A percentile compares a stretch with the other conserved stretches of the same genome.
Conservation (phyloP, 2,797 vertebrate genomes). For the Esox masquinongy region DNA sequence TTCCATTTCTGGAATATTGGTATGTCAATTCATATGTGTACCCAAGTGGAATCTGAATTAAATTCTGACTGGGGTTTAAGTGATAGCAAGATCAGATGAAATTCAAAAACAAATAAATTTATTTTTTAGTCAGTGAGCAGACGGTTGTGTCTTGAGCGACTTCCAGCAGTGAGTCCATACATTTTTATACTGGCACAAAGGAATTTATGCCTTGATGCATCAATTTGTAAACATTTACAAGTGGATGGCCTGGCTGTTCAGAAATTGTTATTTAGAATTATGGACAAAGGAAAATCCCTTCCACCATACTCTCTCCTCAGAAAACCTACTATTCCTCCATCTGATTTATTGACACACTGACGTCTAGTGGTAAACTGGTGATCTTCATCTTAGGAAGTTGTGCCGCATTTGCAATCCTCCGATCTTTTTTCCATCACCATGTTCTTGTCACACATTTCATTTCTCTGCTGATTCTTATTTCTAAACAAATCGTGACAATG, state of each 20-base stretch:
- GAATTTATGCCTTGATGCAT: neutral
- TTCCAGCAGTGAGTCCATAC: too few relatives aligned
- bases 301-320: neutral
- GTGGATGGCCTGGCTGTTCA: neutral
- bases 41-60: neutral
- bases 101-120: neutral
- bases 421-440: slow-evolving; percentile 33
- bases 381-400: slow-evolving; percentile 3
- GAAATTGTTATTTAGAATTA: neutral
- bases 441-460: slow-evolving; percentile 24
- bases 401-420: neutral
- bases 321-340: neutral
- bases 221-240: neutral
- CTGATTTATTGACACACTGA: slow-evolving; percentile 12
- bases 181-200: neutral
- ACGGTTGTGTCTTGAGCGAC: too few relatives aligned
- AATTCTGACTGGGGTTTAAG: neutral
- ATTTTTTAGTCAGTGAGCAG: too few relatives aligned
- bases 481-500: slow-evolving; percentile 13
- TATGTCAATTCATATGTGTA: neutral
- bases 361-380: slow-evolving; percentile 44
- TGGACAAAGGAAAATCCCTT: neutral
- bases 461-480: slow-evolving; percentile 45
- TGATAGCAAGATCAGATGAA: neutral
- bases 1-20: neutral